Base-by-base conservation (phyloP, 1,140 invertebrate genomes). In the Gonioctena quinquepunctata region DNA sequence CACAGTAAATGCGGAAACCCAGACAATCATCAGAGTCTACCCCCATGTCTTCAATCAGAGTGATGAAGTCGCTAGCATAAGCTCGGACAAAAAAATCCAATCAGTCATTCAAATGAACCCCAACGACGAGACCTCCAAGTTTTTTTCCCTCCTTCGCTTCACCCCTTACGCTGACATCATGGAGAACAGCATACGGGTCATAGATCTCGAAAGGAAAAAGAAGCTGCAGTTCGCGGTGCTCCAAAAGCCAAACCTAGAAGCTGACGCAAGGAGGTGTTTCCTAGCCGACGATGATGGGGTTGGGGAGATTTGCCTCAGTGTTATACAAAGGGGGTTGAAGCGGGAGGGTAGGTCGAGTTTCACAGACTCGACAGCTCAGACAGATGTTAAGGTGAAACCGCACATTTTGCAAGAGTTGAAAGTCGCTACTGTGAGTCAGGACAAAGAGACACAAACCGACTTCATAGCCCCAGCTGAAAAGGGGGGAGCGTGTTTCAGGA, bases 271-370 rank as follows among this genome's bases (percentile, higher is more conserved):
- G 6, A 27, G 19, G 3, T 18, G 56, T 7, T 57, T 65, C 1
- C 26, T 76, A 11, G 65, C 57, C 13, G 72, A 76, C 56, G 75
- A 76, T 28, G 75, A 76, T 66, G 75, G 72, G 0, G 66, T 75
- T 5, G 54, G 65, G 11, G 66, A 75, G 3, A 28, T 71, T 16
- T 72, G 69, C 26, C 22, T 11, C 5, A 73, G 72, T 42, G 22
- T 76, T 21, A 28, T 72, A n/a, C 16, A 62, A 11, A 50, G 66
- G 22, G 26, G 69, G 2, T 8, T 52, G 16, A 56, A 18, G n/a
- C 61, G 49, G 0, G 54, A 63, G 49, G 33, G 26, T 4, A 66
- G 27, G 8, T 48, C 25, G 8, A 56, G 23, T 23, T 25, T n/a
- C 8, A 13, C 2, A 1, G 69, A 76, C 13, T 27, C 11, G 2